phyloP scores from a whole-genome alignment of 2,888 invertebrate species.

The Tetanocera ferruginea region DNA sequence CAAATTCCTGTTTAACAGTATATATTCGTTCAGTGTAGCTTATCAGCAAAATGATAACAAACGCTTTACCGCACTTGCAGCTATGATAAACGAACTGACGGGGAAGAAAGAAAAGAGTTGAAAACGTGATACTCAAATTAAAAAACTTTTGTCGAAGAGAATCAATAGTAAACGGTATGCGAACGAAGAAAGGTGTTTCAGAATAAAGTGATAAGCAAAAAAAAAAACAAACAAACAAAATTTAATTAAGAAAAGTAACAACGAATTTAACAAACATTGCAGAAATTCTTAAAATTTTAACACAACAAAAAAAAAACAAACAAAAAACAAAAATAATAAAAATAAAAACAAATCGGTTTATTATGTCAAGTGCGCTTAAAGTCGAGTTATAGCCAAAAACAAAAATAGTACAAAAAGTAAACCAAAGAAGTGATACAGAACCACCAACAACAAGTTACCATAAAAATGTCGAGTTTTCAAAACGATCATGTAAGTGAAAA shows the following conservation, averaged over 20 bases:
- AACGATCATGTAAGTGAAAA: conserved; percentile 50
- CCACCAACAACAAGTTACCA: too few species aligned
- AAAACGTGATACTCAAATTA: too few species aligned
- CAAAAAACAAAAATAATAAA: not conserved
- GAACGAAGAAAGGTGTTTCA: conserved; percentile 25
- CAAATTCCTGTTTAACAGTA: too few species aligned
- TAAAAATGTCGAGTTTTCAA: conserved; percentile 47
- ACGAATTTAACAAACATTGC: not conserved
- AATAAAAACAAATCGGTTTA: conserved; percentile 4
- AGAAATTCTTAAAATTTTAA: not conserved
- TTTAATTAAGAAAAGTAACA: too few species aligned
- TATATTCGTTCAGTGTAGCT: too few species aligned
- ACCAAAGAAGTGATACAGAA: conserved; percentile 1
- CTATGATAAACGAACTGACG: too few species aligned
- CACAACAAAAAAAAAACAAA: not conserved
- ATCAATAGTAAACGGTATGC: conserved; percentile 30
- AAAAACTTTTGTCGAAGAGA: conserved; percentile 19
- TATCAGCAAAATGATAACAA: too few species aligned
- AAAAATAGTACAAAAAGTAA: not conserved
- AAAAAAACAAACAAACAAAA: too few species aligned
- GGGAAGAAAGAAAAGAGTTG: too few species aligned
- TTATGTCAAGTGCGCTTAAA: conserved; percentile 11
- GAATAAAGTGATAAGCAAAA: not conserved
- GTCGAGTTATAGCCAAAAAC: not conserved
- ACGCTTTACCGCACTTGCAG: too few species aligned